Percentiles rank a stretch among this genome's conserved stretches.
phyloP scores from a whole-genome alignment of 1,140 invertebrate genomes.

The Panonychus citri region DNA sequence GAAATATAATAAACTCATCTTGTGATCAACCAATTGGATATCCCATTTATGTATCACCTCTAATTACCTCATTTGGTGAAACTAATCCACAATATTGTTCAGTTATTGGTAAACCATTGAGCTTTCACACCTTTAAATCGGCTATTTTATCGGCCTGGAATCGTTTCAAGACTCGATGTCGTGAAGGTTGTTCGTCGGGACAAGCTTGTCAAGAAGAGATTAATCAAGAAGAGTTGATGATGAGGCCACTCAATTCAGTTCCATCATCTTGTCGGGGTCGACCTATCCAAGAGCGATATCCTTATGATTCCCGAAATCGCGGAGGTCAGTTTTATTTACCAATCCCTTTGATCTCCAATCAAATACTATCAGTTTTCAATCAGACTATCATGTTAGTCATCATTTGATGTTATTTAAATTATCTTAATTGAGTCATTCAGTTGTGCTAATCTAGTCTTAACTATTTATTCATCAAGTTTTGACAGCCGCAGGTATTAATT shows the following conservation, averaged over 20 bases:
- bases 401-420: too few species aligned
- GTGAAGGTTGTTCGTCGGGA: slow-evolving; percentile 75
- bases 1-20: slow-evolving; percentile 98
- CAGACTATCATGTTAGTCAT: too few species aligned
- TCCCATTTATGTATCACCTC: slow-evolving; percentile 93
- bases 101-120: slow-evolving; percentile 58
- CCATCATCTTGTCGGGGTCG: neutral
- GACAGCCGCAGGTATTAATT: too few species aligned
- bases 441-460: too few species aligned
- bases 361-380: neutral
- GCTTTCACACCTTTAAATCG: slow-evolving; percentile 38
- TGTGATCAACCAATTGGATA: slow-evolving; percentile 99
- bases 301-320: neutral
- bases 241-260: neutral
- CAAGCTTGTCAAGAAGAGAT: slow-evolving; percentile 25
- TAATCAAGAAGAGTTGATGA: slow-evolving; percentile 1
- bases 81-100: slow-evolving; percentile 57
- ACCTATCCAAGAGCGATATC: neutral
- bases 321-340: neutral
- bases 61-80: slow-evolving; percentile 90
- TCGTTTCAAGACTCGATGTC: slow-evolving; percentile 59
- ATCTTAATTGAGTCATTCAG: too few species aligned
- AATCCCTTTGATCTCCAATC: neutral
- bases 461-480: too few species aligned
- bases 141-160: slow-evolving; percentile 13